phyloP scores from a whole-genome alignment of 2,888 invertebrate species.

The Drosophila melanocephala region DNA sequence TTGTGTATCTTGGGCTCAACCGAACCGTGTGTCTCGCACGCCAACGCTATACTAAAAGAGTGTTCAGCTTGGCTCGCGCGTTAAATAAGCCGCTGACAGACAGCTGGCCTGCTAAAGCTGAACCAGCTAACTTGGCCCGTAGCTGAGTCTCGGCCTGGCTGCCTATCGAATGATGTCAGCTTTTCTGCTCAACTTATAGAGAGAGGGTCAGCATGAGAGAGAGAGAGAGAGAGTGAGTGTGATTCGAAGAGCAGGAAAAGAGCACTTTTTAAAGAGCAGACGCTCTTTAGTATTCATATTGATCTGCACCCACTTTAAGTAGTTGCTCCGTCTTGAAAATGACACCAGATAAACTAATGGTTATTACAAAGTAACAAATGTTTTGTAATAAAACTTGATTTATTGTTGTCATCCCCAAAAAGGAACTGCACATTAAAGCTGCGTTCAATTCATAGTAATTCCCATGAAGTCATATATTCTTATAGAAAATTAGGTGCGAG shows the following conservation, averaged over 20 bases:
- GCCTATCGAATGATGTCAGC: constrained; percentile 78
- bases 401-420: constrained; percentile 64
- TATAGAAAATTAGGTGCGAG: constrained; percentile 3
- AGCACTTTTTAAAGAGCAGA: constrained; percentile 18
- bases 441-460: constrained; percentile 18
- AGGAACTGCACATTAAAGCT: constrained; percentile 52
- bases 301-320: constrained; percentile 55
- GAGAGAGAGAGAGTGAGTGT: constrained; percentile 6
- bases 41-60: constrained; percentile 85
- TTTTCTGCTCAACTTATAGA: constrained; percentile 20
- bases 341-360: constrained; percentile 55
- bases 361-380: constrained; percentile 46
- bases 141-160: constrained; percentile 40
- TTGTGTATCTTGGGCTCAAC: constrained; percentile 56
- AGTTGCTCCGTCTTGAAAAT: constrained; percentile 35
- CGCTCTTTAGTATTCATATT: constrained; percentile 27
- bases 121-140: constrained; percentile 50
- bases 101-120: constrained; percentile 62
- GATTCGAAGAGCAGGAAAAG: constrained; percentile 18
- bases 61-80: constrained; percentile 65
- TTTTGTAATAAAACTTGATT: constrained; percentile 66
- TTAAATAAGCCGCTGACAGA: constrained; percentile 80
- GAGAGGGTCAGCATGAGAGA: background rate
- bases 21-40: constrained; percentile 83
- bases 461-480: constrained; percentile 52